Evolutionary conservation across 2,888 invertebrate genomes (phyloP), one percentile per base, ranked within the genome.

Genomic region (Parnassius glacialis): DNA sequence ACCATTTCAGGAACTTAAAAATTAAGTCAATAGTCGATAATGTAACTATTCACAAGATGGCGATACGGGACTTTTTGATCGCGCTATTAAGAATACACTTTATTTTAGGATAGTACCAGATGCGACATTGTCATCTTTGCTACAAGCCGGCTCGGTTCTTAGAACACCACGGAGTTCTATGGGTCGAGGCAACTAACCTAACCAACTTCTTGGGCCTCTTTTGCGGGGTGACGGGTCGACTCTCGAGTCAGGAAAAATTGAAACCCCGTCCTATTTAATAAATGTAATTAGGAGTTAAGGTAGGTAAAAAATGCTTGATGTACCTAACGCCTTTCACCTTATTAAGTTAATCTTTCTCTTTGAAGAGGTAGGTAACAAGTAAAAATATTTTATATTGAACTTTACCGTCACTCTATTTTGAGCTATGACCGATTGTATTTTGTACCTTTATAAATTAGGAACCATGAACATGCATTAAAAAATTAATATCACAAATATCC

Each of bases 91-190:
- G 51, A 59, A 20, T 52, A 20, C n/a, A 43, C 3, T 13, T 7
- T 2, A n/a, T 20, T 45, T 59, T 55, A 13, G 41, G 25, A 2
- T 12, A 13, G 20, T 45, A 25, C 1, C 2, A 12, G 11, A 1
- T 20, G 3, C 1, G n/a, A 34, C 25, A 90, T 93, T 90, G 94
- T 74, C 92, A 92, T 87, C 25, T 90, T 93, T 90, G 94, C 74
- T 92, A 92, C 87, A 92, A 87, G 94, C 94, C 95, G 94, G 95
- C 94, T 95, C 95, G 93, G 94, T 95, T 95, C 94, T 92, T 93
- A 93, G 93, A 92, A 92, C 93, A 94, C 94, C 93, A 92, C 94
- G 95, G 81, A 81, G 78, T 92, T 92, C 93, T 92, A 34, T 92
- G 92, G 94, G 87, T 67, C 79, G 89, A 91, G 91, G 90, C 59